phyloP scores from a whole-genome alignment of 1,140 invertebrate genomes.

The Brachionus angularis region DNA sequence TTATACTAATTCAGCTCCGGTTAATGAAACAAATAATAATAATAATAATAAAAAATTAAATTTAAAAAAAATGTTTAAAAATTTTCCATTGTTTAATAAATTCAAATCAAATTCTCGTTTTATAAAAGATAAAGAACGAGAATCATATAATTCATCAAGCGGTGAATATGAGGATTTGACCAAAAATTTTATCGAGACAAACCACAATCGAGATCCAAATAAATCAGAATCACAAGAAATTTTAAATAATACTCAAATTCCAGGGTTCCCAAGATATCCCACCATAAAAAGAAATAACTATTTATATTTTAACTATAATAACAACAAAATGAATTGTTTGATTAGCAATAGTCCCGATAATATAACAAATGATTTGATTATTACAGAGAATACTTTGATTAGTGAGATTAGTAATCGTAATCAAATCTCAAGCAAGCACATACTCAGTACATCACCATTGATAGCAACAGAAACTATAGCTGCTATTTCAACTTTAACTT shows the following conservation, averaged over 20 bases:
- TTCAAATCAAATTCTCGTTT: not conserved
- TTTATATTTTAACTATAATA: slow-evolving; percentile 43
- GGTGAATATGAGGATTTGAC: slow-evolving; percentile 26
- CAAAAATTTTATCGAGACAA: slow-evolving; percentile 13
- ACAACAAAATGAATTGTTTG: slow-evolving; percentile 35
- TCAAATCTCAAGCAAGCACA: not conserved
- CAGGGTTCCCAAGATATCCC: slow-evolving; percentile 11
- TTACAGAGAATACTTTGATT: not conserved
- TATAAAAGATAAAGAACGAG: not conserved
- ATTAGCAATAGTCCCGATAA: not conserved
- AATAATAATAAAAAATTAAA: not conserved
- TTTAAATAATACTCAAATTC: not conserved
- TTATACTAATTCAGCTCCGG: not conserved
- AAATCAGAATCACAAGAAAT: not conserved
- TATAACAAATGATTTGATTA: not conserved
- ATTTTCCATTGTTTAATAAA: too few relatives aligned
- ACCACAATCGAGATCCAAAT: not conserved
- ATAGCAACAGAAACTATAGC: slow-evolving; percentile 2
- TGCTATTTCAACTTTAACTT: not conserved
- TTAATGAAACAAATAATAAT: not conserved
- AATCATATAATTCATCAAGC: not conserved
- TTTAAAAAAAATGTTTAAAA: not conserved
- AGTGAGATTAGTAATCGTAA: not conserved
- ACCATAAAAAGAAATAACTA: slow-evolving; percentile 39
- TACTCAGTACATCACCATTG: not conserved